Evolutionary conservation across 1,140 invertebrate genomes (phyloP).

Genomic region (Paraescarpia echinospica): DNA sequence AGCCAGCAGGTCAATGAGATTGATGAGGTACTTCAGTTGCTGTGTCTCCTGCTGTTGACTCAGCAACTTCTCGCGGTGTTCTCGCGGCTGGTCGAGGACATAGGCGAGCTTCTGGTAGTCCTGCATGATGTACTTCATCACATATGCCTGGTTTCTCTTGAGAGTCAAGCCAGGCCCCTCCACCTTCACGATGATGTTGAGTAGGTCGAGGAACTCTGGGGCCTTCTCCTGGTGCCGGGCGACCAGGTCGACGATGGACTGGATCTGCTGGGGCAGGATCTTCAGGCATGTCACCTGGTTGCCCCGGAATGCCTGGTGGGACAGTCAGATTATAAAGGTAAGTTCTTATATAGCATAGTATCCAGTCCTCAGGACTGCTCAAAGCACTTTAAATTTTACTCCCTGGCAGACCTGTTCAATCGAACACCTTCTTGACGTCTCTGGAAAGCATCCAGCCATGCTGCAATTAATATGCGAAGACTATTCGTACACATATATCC

Average conservation of each 20-base stretch:
- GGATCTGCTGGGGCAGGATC: conserved; percentile 32
- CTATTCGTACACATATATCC: no score
- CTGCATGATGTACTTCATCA: conserved; percentile 37
- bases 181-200: conserved; percentile 34
- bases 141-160: conserved; percentile 33
- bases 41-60: conserved; percentile 28
- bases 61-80: conserved; percentile 25
- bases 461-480: no score
- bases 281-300: conserved; percentile 33
- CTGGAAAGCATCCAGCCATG: no score
- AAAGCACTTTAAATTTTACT: no score
- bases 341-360: no score
- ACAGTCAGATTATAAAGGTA: conserved; percentile 9
- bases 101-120: conserved; percentile 33
- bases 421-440: no score
- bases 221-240: conserved; percentile 28
- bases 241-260: conserved; percentile 30
- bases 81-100: conserved; percentile 32
- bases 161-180: conserved; percentile 31
- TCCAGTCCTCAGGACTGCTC: no score
- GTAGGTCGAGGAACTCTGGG: conserved; percentile 34
- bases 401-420: no score
- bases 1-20: conserved; percentile 33
- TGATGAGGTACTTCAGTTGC: conserved; percentile 38
- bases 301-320: conserved; percentile 28